These are phyloP conservation scores for Xenopus laevis DNA, from an alignment of 2,113 vertebrate genomes.

Conservation along the genomic window DNA sequence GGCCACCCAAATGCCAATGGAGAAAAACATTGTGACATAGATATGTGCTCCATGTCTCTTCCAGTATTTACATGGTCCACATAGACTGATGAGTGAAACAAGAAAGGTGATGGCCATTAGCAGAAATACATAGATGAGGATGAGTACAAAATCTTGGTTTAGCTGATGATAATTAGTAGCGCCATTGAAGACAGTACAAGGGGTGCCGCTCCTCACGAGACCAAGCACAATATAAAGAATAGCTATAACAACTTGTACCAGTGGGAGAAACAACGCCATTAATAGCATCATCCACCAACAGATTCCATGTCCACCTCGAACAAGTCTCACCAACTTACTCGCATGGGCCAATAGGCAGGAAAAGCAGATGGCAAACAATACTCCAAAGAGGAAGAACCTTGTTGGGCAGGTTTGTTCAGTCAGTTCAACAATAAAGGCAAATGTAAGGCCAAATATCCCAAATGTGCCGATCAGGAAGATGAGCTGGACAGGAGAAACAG, in stretches of 20 bases:
- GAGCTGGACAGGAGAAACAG: slow-evolving; percentile 65
- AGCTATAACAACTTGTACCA: slow-evolving; percentile 80
- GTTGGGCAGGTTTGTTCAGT: slow-evolving; percentile 72
- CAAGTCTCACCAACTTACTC: slow-evolving; percentile 65
- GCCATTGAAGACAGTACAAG: neutral
- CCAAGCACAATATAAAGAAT: slow-evolving; percentile 72
- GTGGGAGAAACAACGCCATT: slow-evolving; percentile 66
- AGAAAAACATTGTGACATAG: slow-evolving; percentile 70
- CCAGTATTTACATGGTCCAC: slow-evolving; percentile 61
- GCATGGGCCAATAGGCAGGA: slow-evolving; percentile 78
- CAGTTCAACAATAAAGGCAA: slow-evolving; percentile 78
- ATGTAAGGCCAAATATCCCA: slow-evolving; percentile 81
- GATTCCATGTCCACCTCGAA: slow-evolving; percentile 64
- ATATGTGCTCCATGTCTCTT: slow-evolving; percentile 68
- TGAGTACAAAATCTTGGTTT: slow-evolving; percentile 78
- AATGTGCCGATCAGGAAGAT: slow-evolving; percentile 77
- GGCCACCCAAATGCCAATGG: slow-evolving; percentile 74
- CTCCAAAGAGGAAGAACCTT: slow-evolving; percentile 82
- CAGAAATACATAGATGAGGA: slow-evolving; percentile 83
- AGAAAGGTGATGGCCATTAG: slow-evolving; percentile 70
- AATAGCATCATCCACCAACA: slow-evolving; percentile 62
- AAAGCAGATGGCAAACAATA: slow-evolving; percentile 83
- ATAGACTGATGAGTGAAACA: slow-evolving; percentile 63
- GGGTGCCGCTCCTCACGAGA: slow-evolving; percentile 54
- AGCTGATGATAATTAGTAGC: neutral